These are phyloP conservation scores for Diarsia dahlii DNA, from an alignment of 2,888 invertebrate species.

Conservation along the genomic window DNA sequence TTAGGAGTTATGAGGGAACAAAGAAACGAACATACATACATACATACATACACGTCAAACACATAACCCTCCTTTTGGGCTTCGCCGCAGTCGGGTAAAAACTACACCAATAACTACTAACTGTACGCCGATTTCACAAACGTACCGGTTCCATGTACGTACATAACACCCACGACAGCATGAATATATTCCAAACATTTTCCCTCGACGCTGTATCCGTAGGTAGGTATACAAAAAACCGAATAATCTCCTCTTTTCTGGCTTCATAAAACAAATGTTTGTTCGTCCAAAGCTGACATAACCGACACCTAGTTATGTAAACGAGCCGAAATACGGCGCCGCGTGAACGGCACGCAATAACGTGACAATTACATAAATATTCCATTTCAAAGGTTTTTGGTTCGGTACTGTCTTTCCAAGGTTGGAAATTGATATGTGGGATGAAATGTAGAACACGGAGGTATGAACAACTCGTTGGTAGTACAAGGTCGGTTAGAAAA, in stretches of 20 bases:
- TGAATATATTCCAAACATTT: not conserved
- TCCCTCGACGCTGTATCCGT: not conserved
- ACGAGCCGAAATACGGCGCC: conserved; percentile 15
- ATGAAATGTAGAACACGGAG: not conserved
- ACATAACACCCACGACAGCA: not conserved
- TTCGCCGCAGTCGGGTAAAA: too few relatives aligned
- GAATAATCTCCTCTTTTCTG: conserved; percentile 24
- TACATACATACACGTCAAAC: too few relatives aligned
- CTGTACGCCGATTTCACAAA: not conserved
- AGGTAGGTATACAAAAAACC: conserved; percentile 7
- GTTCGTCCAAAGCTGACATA: conserved; percentile 42
- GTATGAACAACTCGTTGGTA: too few relatives aligned
- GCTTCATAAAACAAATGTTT: conserved; percentile 41
- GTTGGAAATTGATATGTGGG: not conserved
- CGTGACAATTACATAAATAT: conserved; percentile 54
- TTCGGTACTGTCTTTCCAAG: not conserved
- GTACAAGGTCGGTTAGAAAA: not conserved
- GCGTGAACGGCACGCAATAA: conserved; percentile 48
- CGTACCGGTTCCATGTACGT: not conserved
- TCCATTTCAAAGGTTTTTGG: conserved; percentile 51
- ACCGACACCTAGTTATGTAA: conserved; percentile 43
- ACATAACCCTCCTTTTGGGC: too few relatives aligned
- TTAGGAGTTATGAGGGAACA: too few relatives aligned
- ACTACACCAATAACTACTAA: too few relatives aligned
- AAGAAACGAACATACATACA: too few relatives aligned